phyloP scores from a whole-genome alignment of 2,113 vertebrate species.

The Suncus etruscus region DNA sequence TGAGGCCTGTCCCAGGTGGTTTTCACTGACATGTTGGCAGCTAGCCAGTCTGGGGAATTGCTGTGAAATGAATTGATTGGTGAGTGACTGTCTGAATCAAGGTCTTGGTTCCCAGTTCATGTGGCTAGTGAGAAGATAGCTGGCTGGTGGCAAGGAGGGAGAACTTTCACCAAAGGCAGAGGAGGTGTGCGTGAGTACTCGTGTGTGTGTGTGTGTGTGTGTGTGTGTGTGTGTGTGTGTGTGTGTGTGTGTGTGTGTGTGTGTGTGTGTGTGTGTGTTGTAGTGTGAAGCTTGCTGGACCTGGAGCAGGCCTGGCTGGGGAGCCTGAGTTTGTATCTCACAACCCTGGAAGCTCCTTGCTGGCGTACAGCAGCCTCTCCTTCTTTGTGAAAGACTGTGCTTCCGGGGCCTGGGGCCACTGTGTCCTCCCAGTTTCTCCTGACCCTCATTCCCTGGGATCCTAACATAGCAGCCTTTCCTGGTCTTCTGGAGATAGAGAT shows the following conservation, averaged over 20 bases:
- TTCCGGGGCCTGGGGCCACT: not conserved
- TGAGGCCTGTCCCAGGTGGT: not conserved
- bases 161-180: not conserved
- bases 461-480: not conserved
- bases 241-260: no score
- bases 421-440: not conserved
- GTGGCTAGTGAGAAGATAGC: constrained; percentile 39
- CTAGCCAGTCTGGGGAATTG: not conserved
- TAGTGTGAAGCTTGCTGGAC: constrained; percentile 35
- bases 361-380: not conserved
- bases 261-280: not conserved
- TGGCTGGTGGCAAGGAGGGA: constrained; percentile 17
- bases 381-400: constrained; percentile 35
- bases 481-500: not conserved
- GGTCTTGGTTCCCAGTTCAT: constrained; percentile 5
- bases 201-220: no score
- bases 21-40: constrained; percentile 10
- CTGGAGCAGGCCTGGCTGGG: not conserved
- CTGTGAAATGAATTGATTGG: constrained; percentile 7
- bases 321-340: not conserved
- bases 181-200: no score
- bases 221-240: no score
- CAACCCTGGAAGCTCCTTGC: not conserved
- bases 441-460: constrained; percentile 3
- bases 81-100: constrained; percentile 13